Percentiles rank a stretch among this genome's conserved stretches.
phyloP scores from a whole-genome alignment of 2,797 vertebrate genomes.

The Threskiornis aethiopicus region DNA sequence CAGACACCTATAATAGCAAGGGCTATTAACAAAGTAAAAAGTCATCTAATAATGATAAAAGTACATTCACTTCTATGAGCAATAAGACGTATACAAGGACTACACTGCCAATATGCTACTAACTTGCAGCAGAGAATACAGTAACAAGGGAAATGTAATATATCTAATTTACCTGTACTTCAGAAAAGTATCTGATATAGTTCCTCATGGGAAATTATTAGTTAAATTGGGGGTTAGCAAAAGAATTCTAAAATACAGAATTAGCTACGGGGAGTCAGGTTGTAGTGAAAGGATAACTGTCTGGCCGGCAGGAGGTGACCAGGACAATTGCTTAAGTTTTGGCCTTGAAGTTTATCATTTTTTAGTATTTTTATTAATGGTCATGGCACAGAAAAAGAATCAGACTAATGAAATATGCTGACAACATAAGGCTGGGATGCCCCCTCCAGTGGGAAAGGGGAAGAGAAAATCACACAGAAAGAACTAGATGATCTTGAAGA shows the following conservation, averaged over 20 bases:
- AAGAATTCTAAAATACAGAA: not conserved
- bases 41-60: not conserved
- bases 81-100: not conserved
- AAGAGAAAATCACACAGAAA: not conserved
- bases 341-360: not conserved
- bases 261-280: not conserved
- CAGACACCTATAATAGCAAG: not conserved
- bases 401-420: not conserved
- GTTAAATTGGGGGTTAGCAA: not conserved
- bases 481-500: not conserved
- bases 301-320: not conserved
- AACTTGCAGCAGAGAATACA: not conserved
- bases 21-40: not conserved
- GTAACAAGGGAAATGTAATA: not conserved
- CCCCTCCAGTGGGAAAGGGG: not conserved
- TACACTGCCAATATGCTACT: not conserved
- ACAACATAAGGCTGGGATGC: not conserved
- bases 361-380: not conserved
- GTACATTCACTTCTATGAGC: not conserved
- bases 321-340: not conserved
- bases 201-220: not conserved
- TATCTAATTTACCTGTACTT: not conserved
- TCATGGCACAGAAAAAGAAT: not conserved
- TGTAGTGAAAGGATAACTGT: not conserved
- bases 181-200: not conserved